Conservation (phyloP, 1,140 invertebrate genomes). For the silkworm (Bombyx mori) region DNA sequence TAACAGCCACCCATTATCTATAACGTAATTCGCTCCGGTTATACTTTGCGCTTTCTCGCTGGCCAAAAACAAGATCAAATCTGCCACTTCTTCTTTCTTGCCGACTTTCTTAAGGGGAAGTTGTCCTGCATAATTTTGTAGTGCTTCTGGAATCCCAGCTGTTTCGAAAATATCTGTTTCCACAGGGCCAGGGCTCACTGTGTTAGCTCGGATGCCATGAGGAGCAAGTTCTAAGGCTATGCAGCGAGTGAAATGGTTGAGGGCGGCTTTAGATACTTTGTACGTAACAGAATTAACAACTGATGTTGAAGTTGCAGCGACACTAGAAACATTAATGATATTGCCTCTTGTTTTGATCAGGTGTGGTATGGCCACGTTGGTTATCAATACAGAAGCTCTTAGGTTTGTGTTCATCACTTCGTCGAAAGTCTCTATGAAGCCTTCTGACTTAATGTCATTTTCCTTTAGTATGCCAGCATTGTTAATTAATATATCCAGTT, state of each 20-base stretch:
- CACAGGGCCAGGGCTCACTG: conserved; percentile 78
- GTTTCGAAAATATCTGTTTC: conserved; percentile 74
- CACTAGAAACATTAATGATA: conserved; percentile 68
- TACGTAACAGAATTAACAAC: conserved; percentile 72
- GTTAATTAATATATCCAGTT: conserved; percentile 5
- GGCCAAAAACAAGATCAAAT: conserved; percentile 80
- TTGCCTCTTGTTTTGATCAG: conserved; percentile 62
- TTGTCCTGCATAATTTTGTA: neutral
- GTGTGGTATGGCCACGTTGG: conserved; percentile 6
- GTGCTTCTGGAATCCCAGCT: neutral
- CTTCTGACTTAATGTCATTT: neutral
- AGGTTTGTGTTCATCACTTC: conserved; percentile 5
- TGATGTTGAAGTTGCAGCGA: conserved; percentile 28
- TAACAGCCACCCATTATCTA: conserved; percentile 9
- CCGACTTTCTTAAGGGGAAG: conserved; percentile 6
- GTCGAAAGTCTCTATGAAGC: neutral
- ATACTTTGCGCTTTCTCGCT: conserved; percentile 79
- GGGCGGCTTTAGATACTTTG: conserved; percentile 72
- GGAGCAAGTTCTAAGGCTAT: conserved; percentile 74
- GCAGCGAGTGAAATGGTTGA: conserved; percentile 82
- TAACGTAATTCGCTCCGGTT: conserved; percentile 70
- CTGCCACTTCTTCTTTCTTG: conserved; percentile 76
- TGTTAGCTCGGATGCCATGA: conserved; percentile 79
- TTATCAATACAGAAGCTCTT: neutral
- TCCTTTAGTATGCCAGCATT: conserved; percentile 4